These are phyloP conservation scores for Chlamydotis undulata DNA, from an alignment of 2,113 vertebrate species.

Conservation along the genomic window DNA sequence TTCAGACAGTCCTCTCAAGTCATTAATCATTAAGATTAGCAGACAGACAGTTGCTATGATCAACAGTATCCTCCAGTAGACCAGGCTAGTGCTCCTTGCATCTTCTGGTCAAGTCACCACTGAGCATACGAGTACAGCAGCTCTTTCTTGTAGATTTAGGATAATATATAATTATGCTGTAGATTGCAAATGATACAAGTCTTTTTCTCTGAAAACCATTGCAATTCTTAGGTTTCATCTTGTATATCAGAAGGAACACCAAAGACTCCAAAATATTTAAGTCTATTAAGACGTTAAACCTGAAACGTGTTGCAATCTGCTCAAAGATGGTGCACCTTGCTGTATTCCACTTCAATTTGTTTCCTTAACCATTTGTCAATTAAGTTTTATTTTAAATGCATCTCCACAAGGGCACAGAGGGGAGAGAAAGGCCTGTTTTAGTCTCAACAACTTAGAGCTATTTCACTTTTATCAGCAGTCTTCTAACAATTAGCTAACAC, in stretches of 20 bases:
- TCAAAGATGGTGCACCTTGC: neutral
- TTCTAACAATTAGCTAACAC: neutral
- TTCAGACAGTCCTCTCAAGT: conserved; percentile 42
- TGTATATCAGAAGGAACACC: neutral
- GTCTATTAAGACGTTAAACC: neutral
- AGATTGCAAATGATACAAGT: neutral
- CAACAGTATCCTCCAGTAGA: conserved; percentile 17
- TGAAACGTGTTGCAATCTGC: neutral
- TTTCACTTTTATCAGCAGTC: neutral
- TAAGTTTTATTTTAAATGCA: neutral
- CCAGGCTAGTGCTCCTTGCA: neutral
- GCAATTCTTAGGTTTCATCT: neutral
- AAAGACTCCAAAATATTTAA: neutral
- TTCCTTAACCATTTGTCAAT: neutral
- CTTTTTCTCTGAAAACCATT: neutral
- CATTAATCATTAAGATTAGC: conserved; percentile 38
- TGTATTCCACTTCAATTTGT: neutral
- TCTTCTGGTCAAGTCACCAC: neutral
- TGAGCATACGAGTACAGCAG: neutral
- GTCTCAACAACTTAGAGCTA: neutral
- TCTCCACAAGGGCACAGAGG: neutral
- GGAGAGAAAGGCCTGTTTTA: neutral
- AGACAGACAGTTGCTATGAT: neutral
- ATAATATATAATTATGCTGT: neutral
- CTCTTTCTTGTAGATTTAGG: neutral